Base-by-base conservation (phyloP, 2,888 invertebrate species). In the Phasia obesa region DNA sequence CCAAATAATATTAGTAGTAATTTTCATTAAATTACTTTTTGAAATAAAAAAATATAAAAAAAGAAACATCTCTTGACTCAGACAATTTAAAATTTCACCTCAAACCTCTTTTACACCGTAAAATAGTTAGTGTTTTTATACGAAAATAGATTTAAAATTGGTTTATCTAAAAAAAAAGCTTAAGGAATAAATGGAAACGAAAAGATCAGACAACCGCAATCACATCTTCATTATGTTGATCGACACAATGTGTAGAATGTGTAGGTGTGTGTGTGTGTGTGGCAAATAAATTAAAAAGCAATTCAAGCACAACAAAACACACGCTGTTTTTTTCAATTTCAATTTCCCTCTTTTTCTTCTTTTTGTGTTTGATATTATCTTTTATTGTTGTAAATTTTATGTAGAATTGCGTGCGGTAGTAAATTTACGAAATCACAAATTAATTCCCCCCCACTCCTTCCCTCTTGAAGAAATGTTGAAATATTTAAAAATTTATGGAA, bases 361-460 rank as follows among this genome's bases (percentile, higher is more conserved):
- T n/a, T 11, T 27, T 17, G 25, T 23, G 7, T 31, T 64, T 49
- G 17, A 19, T 47, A n/a, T n/a, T n/a, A n/a, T n/a, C n/a, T n/a
- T 49, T 31, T 6, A 15, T 19, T 31, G 13, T 49, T 19, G 19
- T 69, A 23, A 19, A 17, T 57, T 31, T 38, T 38, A 44, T 19
- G 35, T 25, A 11, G 17, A 59, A 49, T 67, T 78, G 81, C 78
- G 71, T 81, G 78, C 53, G 75, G 49, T 44, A 55, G 70, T 67
- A 49, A 64, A 59, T 51, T 85, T 69, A 76, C 80, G 85, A 81
- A 86, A 86, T 87, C 86, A 85, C 86, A 87, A 88, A 87, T 87
- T 88, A 88, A 86, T 86, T n/a, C n/a, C n/a, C n/a, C n/a, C n/a
- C n/a, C n/a, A n/a, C n/a, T n/a, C n/a, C n/a, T n/a, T n/a, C 79